A percentile compares a stretch with the other conserved stretches of the same genome.
Conservation (phyloP, 2,888 invertebrate genomes). For the Lamproptera curius region DNA sequence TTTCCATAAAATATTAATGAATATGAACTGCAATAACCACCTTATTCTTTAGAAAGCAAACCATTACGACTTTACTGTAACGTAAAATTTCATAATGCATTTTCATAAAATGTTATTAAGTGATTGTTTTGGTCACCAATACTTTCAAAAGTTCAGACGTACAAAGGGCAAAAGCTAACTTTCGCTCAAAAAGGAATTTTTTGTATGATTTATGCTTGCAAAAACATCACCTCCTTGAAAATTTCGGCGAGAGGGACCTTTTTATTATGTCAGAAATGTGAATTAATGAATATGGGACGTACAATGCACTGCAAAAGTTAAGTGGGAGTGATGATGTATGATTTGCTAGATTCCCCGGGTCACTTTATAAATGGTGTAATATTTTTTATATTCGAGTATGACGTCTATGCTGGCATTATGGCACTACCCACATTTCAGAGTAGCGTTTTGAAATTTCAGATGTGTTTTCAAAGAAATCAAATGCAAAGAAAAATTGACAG, state of each 20-base stretch:
- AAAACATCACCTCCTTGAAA: slow-evolving; percentile 12
- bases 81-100: no score
- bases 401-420: slow-evolving; percentile 3
- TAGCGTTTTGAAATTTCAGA: neutral
- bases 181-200: neutral
- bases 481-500: no score
- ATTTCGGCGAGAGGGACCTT: slow-evolving; percentile 12
- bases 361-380: slow-evolving; percentile 18
- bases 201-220: slow-evolving; percentile 6
- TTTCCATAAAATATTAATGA: no score
- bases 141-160: neutral
- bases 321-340: slow-evolving; percentile 20
- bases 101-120: no score
- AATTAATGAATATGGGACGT: slow-evolving; percentile 19
- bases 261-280: slow-evolving; percentile 20
- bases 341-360: slow-evolving; percentile 18
- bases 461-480: no score
- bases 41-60: no score
- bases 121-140: no score
- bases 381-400: slow-evolving; percentile 14
- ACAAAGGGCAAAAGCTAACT: neutral
- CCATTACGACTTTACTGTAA: no score
- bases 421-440: slow-evolving; percentile 2
- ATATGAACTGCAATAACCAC: no score
- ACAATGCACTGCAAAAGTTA: slow-evolving; percentile 22